Evolutionary conservation across 2,888 invertebrate genomes (phyloP).

Genomic region (Mystacides longicornis): DNA sequence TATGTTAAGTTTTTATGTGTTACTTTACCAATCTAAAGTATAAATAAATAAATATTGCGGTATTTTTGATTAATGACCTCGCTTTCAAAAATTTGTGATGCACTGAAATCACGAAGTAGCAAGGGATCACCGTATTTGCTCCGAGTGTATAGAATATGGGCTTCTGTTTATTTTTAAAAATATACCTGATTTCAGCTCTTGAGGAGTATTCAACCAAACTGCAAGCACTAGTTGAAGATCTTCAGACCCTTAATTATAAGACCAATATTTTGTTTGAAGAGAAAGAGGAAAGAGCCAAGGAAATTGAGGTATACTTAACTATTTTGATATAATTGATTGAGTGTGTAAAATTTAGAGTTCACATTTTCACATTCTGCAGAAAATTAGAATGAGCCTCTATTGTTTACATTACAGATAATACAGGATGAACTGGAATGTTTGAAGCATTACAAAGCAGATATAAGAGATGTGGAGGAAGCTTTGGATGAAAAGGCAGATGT

Average conservation of each 20-base stretch:
- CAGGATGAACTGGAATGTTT: constrained; percentile 59
- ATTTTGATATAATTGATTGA: not conserved
- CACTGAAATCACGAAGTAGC: no score
- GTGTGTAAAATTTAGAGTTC: not conserved
- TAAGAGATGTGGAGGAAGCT: constrained; percentile 62
- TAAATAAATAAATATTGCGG: no score
- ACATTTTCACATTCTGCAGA: no score
- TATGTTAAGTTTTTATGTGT: no score
- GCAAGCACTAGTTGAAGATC: constrained; percentile 36
- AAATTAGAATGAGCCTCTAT: no score
- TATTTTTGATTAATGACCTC: no score
- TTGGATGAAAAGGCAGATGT: constrained; percentile 70
- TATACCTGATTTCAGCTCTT: constrained; percentile 3
- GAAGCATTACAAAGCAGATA: constrained; percentile 60
- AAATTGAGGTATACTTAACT: constrained; percentile 42
- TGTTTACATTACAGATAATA: constrained; percentile 1
- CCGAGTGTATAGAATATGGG: not conserved
- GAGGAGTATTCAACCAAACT: constrained; percentile 26
- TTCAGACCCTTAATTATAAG: constrained; percentile 33
- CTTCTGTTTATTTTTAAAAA: not conserved
- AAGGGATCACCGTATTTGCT: no score
- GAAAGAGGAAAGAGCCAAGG: constrained; percentile 46
- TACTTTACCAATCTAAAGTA: no score
- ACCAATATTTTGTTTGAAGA: constrained; percentile 44
- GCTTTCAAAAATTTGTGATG: no score